Base-by-base conservation (phyloP, 2,797 vertebrate species). In the Urocyon cinereoargenteus region DNA sequence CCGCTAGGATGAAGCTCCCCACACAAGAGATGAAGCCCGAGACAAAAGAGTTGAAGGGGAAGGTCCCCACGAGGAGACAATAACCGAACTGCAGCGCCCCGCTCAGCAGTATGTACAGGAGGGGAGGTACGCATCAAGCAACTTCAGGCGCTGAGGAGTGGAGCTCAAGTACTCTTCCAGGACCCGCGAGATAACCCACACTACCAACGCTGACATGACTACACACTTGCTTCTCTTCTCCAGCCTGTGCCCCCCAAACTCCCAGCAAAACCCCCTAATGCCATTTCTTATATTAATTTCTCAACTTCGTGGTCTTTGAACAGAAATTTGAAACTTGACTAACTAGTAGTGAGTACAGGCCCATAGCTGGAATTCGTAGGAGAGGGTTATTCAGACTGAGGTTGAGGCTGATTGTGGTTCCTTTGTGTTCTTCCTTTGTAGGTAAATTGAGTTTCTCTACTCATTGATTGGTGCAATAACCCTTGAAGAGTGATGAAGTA, bases 1-100 rank as follows among this genome's bases (percentile, higher is more conserved):
- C 99, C 98, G 99, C 99, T 3, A 99, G 99, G 87, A 99, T 99
- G 98, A 99, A 99, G 64, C 99, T 99, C 40, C 99, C 99, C 92
- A 99, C 99, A 90, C 99, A 99, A 0, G 99, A 99, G 98, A 99
- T 99, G 98, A 99, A 99, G 91, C 99, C 99, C 15, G 99, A 99
- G 72, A 99, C 98, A 98, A 99, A 99, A 96, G 99, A 99, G 96
- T 99, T 99, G 99, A 99, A 99, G 40, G 99, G 99, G 96, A 99
- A 99, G 36, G 99, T 99, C 62, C 99, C 99, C 61, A 99, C 99
- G 91, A 99, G 99, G 70, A 99, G 98, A 97, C 99, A 99, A 98
- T 99, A 99, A 19, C 99, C 99, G 98, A 99, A 99, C 98, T 99
- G 99, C 95, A 99, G 98, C 26, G 99, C 99, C 16, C 99, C 99